phyloP scores from a whole-genome alignment of 2,113 vertebrate species.

The Oncorhynchus clarkii region DNA sequence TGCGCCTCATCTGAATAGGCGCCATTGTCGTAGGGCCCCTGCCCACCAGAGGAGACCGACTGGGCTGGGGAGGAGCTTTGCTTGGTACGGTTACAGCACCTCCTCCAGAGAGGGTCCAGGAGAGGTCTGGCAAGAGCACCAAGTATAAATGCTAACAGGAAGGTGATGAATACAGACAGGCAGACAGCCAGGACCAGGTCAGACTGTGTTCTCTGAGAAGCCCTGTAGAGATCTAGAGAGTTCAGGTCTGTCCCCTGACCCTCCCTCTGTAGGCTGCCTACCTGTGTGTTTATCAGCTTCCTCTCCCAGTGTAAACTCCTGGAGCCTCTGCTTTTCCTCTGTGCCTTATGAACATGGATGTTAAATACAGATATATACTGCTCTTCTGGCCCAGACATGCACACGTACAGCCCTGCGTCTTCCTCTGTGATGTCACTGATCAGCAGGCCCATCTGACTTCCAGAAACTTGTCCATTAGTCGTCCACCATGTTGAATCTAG shows the following conservation, averaged over 20 bases:
- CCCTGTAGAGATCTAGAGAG: neutral
- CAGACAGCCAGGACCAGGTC: conserved; percentile 76
- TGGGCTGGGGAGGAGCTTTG: conserved; percentile 32
- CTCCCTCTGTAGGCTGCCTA: neutral
- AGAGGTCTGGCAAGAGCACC: conserved; percentile 81
- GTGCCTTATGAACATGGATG: conserved; percentile 53
- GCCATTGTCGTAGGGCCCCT: conserved; percentile 72
- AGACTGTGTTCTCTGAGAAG: conserved; percentile 10
- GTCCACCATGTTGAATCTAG: conserved; percentile 70
- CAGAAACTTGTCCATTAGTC: conserved; percentile 57
- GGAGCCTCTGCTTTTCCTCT: conserved; percentile 27
- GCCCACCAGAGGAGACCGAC: conserved; percentile 14
- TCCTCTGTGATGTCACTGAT: conserved; percentile 49
- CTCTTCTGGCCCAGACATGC: conserved; percentile 50
- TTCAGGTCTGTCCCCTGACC: conserved; percentile 7
- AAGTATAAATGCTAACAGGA: conserved; percentile 83
- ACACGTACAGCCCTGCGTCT: conserved; percentile 64
- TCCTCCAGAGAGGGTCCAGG: conserved; percentile 70
- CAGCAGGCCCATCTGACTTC: conserved; percentile 54
- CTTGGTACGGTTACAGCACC: conserved; percentile 10
- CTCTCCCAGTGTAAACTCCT: conserved; percentile 43
- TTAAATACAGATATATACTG: conserved; percentile 61
- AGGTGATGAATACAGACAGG: conserved; percentile 83
- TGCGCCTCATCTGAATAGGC: conserved; percentile 64
- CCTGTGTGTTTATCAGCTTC: conserved; percentile 10